phyloP scores from a whole-genome alignment of 2,888 invertebrate genomes.

The Dilophus febrilis region DNA sequence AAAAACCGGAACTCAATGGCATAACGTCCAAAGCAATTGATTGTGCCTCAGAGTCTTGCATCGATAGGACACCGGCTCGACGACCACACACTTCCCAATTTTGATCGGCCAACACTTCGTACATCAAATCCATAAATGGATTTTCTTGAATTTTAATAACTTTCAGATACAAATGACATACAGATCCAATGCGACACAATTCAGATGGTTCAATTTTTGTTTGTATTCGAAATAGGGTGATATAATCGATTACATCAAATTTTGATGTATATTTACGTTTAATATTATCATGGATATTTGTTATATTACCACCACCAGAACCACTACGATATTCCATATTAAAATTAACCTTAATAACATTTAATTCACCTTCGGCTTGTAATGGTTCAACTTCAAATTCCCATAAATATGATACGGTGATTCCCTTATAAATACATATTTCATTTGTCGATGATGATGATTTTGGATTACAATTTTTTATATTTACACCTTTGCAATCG shows the following conservation, averaged over 20 bases:
- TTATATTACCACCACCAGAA: slow-evolving; percentile 15
- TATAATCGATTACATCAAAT: slow-evolving; percentile 67
- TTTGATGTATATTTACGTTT: slow-evolving; percentile 42
- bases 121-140: slow-evolving; percentile 50
- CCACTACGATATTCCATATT: slow-evolving; percentile 36
- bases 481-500: slow-evolving; percentile 40
- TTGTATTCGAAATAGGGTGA: slow-evolving; percentile 66
- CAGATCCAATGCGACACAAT: slow-evolving; percentile 74
- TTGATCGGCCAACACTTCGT: slow-evolving; percentile 83
- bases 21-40: slow-evolving; percentile 73
- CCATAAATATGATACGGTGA: slow-evolving; percentile 71
- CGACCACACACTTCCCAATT: slow-evolving; percentile 87
- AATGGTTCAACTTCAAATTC: slow-evolving; percentile 50
- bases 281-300: slow-evolving; percentile 14
- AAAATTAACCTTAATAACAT: slow-evolving; percentile 47
- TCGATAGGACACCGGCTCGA: slow-evolving; percentile 63
- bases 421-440: slow-evolving; percentile 52
- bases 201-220: slow-evolving; percentile 60
- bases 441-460: slow-evolving; percentile 37
- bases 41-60: slow-evolving; percentile 50
- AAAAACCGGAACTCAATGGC: slow-evolving; percentile 79
- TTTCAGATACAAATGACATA: slow-evolving; percentile 64
- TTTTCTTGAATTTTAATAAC: slow-evolving; percentile 41
- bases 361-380: slow-evolving; percentile 37
- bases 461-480: slow-evolving; percentile 49